phyloP scores from a whole-genome alignment of 2,113 vertebrate genomes.

The Alexandromys fortis region DNA sequence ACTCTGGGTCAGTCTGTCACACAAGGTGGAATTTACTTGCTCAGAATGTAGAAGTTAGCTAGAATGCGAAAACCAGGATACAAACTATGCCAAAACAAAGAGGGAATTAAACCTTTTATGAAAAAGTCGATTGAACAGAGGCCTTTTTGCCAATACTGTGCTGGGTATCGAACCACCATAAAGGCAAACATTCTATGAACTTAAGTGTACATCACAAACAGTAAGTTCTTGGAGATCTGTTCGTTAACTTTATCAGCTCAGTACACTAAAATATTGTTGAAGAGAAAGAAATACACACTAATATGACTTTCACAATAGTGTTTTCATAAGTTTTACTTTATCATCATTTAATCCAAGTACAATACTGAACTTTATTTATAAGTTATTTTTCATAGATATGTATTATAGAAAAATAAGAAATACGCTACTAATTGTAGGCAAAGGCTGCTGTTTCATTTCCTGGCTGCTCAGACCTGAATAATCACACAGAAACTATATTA shows the following conservation, averaged over 20 bases:
- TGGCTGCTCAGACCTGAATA: no score
- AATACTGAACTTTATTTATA: not conserved
- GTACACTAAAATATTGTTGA: not conserved
- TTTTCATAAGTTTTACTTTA: not conserved
- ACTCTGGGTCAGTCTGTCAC: not conserved
- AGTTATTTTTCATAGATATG: not conserved
- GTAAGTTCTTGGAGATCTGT: not conserved
- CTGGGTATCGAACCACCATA: conserved; percentile 66
- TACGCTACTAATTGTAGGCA: no score
- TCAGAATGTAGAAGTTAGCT: not conserved
- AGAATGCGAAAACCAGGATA: not conserved
- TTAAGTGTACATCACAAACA: conserved; percentile 62
- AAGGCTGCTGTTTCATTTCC: no score
- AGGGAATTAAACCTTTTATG: conserved; percentile 55
- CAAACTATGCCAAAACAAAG: conserved; percentile 25
- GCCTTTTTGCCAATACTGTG: conserved; percentile 40
- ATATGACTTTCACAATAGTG: not conserved
- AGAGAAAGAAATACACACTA: not conserved
- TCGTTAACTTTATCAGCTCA: conserved; percentile 34
- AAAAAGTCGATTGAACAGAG: conserved; percentile 58
- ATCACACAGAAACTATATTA: no score
- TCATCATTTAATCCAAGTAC: not conserved
- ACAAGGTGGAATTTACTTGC: conserved; percentile 24
- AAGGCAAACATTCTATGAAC: conserved; percentile 65
- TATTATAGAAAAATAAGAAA: not conserved